Evolutionary conservation across 2,113 vertebrate genomes (phyloP).

Genomic region (Corythaeola cristata): DNA sequence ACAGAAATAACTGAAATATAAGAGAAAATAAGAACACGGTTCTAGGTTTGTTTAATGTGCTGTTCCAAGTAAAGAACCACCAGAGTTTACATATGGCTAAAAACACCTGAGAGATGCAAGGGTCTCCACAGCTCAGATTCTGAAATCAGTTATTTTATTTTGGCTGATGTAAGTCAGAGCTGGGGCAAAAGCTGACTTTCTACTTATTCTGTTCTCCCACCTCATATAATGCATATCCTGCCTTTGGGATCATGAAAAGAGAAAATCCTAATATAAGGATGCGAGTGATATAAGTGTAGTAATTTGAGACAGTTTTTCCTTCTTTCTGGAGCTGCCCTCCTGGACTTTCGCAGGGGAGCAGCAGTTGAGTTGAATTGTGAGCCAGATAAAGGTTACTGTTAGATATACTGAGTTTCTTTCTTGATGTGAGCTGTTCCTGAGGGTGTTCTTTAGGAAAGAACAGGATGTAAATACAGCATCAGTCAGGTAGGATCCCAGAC

Average conservation of each 20-base stretch:
- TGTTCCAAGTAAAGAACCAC: not conserved
- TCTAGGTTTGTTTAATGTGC: not conserved
- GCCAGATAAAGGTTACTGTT: not conserved
- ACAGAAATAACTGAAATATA: not conserved
- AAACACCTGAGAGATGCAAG: not conserved
- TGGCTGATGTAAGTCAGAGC: not conserved
- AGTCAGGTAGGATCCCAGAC: not conserved
- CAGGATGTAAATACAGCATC: not conserved
- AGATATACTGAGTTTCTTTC: not conserved
- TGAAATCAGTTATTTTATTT: not conserved
- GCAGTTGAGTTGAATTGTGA: not conserved
- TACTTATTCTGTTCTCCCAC: not conserved
- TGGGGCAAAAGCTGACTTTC: not conserved
- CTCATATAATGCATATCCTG: not conserved
- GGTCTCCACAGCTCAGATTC: not conserved
- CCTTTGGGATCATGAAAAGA: not conserved
- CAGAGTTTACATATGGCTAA: not conserved
- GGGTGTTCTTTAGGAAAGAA: not conserved
- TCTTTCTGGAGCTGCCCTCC: not conserved
- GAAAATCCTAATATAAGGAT: not conserved
- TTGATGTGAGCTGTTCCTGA: not conserved
- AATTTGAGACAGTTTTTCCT: not conserved
- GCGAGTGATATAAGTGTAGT: not conserved
- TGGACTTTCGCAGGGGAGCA: not conserved
- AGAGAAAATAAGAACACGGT: not conserved